These are phyloP conservation scores for rat (Rattus norvegicus) DNA, from an alignment of 2,113 vertebrate genomes.

Conservation along the genomic window DNA sequence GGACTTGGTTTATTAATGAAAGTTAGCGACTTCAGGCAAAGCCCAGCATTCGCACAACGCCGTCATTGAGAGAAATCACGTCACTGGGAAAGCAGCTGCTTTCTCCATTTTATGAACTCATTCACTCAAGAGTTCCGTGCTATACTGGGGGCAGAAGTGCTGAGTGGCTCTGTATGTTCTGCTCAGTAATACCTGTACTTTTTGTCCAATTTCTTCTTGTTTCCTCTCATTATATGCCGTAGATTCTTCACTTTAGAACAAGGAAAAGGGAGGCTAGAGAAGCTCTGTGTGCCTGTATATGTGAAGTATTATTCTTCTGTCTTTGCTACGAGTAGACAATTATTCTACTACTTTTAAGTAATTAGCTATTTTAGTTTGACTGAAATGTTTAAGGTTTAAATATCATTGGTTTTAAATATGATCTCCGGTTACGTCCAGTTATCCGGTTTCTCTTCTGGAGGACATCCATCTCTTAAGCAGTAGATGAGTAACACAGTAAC, in stretches of 20 bases:
- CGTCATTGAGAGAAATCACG: background rate
- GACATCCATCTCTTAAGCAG: background rate
- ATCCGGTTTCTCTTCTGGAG: background rate
- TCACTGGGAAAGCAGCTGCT: background rate
- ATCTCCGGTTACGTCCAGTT: background rate
- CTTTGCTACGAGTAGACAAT: background rate
- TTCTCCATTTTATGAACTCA: background rate
- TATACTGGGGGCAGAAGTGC: background rate
- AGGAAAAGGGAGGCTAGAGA: background rate
- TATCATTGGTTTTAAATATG: background rate
- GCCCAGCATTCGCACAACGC: background rate
- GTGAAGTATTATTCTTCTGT: background rate
- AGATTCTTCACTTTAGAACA: background rate
- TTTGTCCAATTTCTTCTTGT: background rate
- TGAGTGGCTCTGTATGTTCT: background rate
- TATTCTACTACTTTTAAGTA: background rate
- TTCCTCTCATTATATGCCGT: background rate
- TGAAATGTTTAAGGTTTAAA: background rate
- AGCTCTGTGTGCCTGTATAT: background rate
- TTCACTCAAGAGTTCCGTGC: background rate
- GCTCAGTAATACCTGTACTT: background rate
- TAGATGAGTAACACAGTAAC: background rate
- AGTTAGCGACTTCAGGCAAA: conserved; percentile 26
- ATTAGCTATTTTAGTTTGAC: conserved; percentile 4
- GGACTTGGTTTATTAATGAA: conserved; percentile 48